Conservation (phyloP, 2,797 vertebrate genomes). For the Macroramphosus scolopax region DNA sequence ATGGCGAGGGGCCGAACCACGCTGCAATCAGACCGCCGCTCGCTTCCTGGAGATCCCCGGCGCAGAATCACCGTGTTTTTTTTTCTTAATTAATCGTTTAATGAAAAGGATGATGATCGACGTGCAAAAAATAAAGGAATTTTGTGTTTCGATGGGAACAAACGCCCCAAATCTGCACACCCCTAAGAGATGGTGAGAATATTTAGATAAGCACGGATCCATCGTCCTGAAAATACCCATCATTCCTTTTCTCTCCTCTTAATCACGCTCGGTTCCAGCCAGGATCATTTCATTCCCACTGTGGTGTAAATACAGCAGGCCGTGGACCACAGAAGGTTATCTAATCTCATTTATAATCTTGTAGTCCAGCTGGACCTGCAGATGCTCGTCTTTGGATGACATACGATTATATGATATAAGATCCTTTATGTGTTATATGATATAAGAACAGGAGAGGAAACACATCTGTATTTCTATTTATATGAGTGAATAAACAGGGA, state of each 20-base stretch:
- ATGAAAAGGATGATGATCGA: conserved; percentile 57
- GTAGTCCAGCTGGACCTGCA: not conserved
- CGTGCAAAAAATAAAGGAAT: conserved; percentile 7
- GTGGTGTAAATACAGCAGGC: conserved; percentile 48
- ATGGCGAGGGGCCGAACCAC: conserved; percentile 47
- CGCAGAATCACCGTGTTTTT: conserved; percentile 54
- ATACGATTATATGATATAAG: too few species aligned
- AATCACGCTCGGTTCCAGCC: conserved; percentile 29
- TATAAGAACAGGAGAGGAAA: too few species aligned
- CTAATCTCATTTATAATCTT: not conserved
- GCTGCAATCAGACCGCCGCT: conserved; percentile 59
- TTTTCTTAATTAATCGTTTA: conserved; percentile 58
- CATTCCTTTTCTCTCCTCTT: conserved; percentile 11
- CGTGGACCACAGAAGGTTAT: conserved; percentile 18
- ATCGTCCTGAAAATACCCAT: conserved; percentile 33
- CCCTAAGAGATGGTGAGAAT: too few species aligned
- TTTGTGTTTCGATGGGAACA: conserved; percentile 21
- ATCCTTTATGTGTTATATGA: too few species aligned
- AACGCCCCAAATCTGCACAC: conserved; percentile 3
- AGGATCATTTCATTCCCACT: conserved; percentile 48
- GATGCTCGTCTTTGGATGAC: not conserved
- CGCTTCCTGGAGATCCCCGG: conserved; percentile 43
- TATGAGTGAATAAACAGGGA: too few species aligned
- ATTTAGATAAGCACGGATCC: conserved; percentile 31
- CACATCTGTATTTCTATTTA: too few species aligned